Conservation (phyloP, 64 coral and sea anemone genomes). For the Trachythela sp. region DNA sequence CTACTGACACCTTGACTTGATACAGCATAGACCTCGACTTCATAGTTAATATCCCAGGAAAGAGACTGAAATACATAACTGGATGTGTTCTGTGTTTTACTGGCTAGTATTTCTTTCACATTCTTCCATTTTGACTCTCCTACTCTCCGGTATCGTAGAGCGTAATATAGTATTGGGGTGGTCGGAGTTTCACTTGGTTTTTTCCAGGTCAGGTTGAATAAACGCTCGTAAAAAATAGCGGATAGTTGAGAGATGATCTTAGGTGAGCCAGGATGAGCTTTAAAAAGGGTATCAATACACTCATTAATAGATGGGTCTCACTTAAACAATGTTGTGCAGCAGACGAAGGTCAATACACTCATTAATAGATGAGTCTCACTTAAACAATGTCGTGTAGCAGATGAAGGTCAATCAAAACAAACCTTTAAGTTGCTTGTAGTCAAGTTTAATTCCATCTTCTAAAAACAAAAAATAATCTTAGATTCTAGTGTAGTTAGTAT, state of each 20-base stretch:
- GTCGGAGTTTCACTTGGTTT: neutral
- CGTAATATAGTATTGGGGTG: neutral
- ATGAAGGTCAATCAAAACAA: too few species aligned
- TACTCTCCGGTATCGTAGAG: neutral
- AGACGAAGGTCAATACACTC: neutral
- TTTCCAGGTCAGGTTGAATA: neutral
- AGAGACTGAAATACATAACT: neutral
- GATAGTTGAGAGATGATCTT: neutral
- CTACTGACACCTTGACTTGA: neutral
- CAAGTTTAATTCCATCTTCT: too few species aligned
- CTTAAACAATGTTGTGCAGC: neutral
- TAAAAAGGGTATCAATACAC: neutral
- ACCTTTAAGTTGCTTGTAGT: too few species aligned
- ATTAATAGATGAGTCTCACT: neutral
- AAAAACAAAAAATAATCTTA: too few species aligned
- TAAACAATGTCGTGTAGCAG: neutral
- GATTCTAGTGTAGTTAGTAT: neutral
- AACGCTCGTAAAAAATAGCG: neutral
- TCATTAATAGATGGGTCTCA: neutral
- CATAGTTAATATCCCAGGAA: neutral
- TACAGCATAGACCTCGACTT: neutral
- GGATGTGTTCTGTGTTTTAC: neutral
- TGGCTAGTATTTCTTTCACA: neutral
- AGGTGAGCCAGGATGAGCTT: neutral
- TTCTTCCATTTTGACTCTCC: neutral